Percentiles rank a stretch among this genome's conserved stretches.
These are phyloP conservation scores for Horisme vitalbata DNA, from an alignment of 2,888 invertebrate species.

Conservation along the genomic window DNA sequence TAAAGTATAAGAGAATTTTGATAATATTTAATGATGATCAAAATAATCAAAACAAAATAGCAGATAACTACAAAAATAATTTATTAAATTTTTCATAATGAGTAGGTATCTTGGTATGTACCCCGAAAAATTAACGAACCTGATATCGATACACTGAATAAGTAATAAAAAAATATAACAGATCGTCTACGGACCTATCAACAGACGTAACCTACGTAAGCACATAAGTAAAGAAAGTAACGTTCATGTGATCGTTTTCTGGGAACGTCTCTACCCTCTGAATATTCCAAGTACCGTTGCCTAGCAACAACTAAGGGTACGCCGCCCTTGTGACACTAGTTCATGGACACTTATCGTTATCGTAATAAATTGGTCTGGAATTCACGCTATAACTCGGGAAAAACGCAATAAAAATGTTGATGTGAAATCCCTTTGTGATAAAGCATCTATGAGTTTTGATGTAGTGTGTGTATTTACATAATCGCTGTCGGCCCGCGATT, in stretches of 20 bases:
- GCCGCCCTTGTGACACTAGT: conserved; percentile 67
- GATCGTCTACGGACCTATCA: too few species aligned
- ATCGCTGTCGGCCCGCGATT: conserved; percentile 28
- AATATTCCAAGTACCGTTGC: conserved; percentile 47
- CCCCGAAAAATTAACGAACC: too few species aligned
- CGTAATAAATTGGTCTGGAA: conserved; percentile 79
- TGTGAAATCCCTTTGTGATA: conserved; percentile 45
- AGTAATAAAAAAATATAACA: too few species aligned
- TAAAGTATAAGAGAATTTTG: too few species aligned
- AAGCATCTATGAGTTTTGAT: conserved; percentile 40
- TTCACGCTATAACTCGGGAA: conserved; percentile 67
- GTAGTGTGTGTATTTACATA: conserved; percentile 35
- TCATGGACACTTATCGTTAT: conserved; percentile 78
- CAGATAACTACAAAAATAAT: too few species aligned
- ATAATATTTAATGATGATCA: too few species aligned
- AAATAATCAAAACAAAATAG: too few species aligned
- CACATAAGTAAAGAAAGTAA: conserved; percentile 4
- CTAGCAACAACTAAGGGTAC: conserved; percentile 54
- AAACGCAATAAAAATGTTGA: conserved; percentile 67
- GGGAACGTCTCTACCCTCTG: conserved; percentile 36
- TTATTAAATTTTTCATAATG: too few species aligned
- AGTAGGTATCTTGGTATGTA: too few species aligned
- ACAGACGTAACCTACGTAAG: conserved; percentile 3
- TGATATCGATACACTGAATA: too few species aligned
- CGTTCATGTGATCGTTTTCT: conserved; percentile 26